Percentiles rank a stretch among this genome's conserved stretches.
These are phyloP conservation scores for Dinomys branickii DNA, from an alignment of 2,113 vertebrate genomes.

Conservation along the genomic window DNA sequence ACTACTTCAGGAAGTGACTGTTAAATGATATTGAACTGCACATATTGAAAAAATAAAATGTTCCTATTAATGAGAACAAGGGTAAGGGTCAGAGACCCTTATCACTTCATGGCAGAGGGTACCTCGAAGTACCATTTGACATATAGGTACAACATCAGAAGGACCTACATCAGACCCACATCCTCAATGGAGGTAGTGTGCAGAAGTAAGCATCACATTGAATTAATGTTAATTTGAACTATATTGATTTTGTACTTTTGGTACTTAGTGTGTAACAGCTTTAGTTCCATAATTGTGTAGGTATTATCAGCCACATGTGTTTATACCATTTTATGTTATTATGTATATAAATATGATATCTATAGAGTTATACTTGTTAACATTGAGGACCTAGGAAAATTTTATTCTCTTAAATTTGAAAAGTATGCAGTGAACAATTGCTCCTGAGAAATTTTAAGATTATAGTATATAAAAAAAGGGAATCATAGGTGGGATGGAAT, in stretches of 20 bases:
- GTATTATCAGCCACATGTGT: background rate
- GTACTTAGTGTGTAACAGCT: background rate
- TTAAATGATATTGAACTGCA: background rate
- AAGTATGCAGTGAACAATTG: background rate
- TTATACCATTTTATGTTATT: conserved; percentile 12
- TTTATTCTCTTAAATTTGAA: conserved; percentile 32
- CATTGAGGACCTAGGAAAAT: background rate
- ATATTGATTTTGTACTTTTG: background rate
- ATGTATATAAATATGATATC: background rate
- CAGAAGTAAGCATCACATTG: background rate
- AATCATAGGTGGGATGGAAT: background rate
- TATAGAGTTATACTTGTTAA: background rate
- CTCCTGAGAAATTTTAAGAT: background rate
- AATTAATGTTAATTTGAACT: background rate
- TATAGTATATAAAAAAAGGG: background rate
- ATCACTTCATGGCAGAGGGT: background rate
- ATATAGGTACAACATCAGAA: background rate
- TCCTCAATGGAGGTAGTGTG: background rate
- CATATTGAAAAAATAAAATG: background rate
- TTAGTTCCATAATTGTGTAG: conserved; percentile 17
- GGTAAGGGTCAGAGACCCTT: background rate
- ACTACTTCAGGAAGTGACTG: background rate
- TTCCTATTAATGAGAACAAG: background rate
- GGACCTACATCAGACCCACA: background rate
- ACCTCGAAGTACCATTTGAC: background rate